These are phyloP conservation scores for Aleiodes leptofemur DNA, from an alignment of 2,888 invertebrate species.

Conservation along the genomic window DNA sequence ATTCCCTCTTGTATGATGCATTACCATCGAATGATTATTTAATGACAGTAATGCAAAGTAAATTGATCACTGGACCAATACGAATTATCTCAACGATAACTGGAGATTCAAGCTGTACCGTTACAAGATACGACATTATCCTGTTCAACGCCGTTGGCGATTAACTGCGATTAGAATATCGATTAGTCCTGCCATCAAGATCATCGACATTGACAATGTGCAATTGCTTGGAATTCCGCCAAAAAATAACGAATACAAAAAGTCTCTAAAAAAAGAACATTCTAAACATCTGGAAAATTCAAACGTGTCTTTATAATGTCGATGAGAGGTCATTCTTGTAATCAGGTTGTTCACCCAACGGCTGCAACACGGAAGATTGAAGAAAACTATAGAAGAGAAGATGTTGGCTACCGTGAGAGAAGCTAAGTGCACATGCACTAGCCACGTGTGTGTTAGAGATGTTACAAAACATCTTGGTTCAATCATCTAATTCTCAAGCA, in stretches of 20 bases:
- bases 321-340: slow-evolving; percentile 39
- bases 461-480: slow-evolving; percentile 45
- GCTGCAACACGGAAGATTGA: slow-evolving; percentile 37
- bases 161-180: slow-evolving; percentile 69
- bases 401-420: slow-evolving; percentile 46
- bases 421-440: slow-evolving; percentile 25
- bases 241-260: not conserved
- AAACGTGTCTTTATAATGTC: slow-evolving; percentile 17
- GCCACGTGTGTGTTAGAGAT: slow-evolving; percentile 42
- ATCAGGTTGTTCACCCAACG: slow-evolving; percentile 49
- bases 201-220: slow-evolving; percentile 24
- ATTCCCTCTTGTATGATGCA: not conserved
- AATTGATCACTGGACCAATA: slow-evolving; percentile 23
- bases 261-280: not conserved
- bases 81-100: slow-evolving; percentile 47
- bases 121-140: slow-evolving; percentile 63
- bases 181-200: slow-evolving; percentile 61
- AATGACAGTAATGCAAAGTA: slow-evolving; percentile 39
- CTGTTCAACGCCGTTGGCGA: slow-evolving; percentile 63
- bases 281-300: slow-evolving; percentile 31
- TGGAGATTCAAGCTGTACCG: slow-evolving; percentile 59
- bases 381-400: slow-evolving; percentile 27
- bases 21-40: slow-evolving; percentile 10
- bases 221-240: not conserved
- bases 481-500: slow-evolving; percentile 48